Percentiles rank a stretch among this genome's conserved stretches.
phyloP scores from a whole-genome alignment of 2,888 invertebrate species.

The Bombylius discolor region DNA sequence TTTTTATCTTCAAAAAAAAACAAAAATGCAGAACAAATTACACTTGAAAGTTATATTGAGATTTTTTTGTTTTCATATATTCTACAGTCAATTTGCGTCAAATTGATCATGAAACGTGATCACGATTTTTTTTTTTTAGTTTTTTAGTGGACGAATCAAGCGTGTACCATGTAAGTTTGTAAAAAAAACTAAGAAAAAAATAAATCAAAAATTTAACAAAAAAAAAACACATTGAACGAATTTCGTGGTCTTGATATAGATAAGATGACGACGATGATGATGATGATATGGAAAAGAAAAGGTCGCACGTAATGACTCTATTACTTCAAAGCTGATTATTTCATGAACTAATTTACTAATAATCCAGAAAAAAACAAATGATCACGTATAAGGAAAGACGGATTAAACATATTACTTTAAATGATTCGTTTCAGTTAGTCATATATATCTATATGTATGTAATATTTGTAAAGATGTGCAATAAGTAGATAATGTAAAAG shows the following conservation, averaged over 20 bases:
- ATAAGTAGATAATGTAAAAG: too few species aligned
- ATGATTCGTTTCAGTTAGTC: too few species aligned
- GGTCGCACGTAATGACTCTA: conserved; percentile 3
- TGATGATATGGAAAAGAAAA: neutral
- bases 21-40: too few species aligned
- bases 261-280: neutral
- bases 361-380: neutral
- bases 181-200: too few species aligned
- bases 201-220: neutral
- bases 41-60: too few species aligned
- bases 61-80: too few species aligned
- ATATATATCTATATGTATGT: too few species aligned
- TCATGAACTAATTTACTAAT: neutral
- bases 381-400: neutral
- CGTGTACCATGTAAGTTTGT: too few species aligned
- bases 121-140: neutral
- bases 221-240: neutral
- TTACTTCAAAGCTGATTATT: neutral
- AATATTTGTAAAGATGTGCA: too few species aligned
- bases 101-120: conserved; percentile 6
- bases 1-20: too few species aligned
- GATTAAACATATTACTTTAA: too few species aligned
- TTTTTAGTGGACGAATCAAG: too few species aligned
- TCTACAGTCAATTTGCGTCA: neutral
- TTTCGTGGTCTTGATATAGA: neutral